A percentile compares a stretch with the other conserved stretches of the same genome.
Conservation (phyloP, 92 coral and sea anemone species). For the Porites cylindrica region DNA sequence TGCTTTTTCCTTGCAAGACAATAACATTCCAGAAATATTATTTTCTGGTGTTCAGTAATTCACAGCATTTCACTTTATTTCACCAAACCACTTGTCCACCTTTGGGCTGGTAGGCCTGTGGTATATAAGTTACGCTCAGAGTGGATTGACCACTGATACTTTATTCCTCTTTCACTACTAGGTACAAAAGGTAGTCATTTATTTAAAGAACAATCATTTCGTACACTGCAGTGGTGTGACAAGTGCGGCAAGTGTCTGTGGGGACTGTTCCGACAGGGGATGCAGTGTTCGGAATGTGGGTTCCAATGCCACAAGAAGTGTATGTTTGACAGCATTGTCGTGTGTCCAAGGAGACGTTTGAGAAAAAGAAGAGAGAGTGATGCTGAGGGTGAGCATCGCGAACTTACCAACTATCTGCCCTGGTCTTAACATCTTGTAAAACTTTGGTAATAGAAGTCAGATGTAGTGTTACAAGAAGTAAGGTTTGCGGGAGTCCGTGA, state of each 20-base stretch:
- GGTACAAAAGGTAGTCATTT: conserved; percentile 89
- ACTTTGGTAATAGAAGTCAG: no score
- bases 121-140: background rate
- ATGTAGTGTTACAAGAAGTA: background rate
- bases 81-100: no score
- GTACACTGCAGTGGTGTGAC: conserved; percentile 91
- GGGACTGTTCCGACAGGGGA: conserved; percentile 91
- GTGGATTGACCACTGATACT: background rate
- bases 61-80: no score
- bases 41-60: no score
- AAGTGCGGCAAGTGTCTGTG: conserved; percentile 91
- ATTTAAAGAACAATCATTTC: conserved; percentile 73
- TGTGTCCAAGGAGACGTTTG: conserved; percentile 88
- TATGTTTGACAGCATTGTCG: conserved; percentile 69
- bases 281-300: conserved; percentile 93
- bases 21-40: no score
- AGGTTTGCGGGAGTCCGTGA: background rate
- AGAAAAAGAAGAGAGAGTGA: conserved; percentile 77
- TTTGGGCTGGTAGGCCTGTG: no score
- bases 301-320: conserved; percentile 90
- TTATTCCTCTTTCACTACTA: conserved; percentile 5
- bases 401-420: background rate
- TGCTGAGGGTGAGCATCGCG: conserved; percentile 64
- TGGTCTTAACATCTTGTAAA: background rate
- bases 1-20: no score